Evolutionary conservation across 2,113 vertebrate genomes (phyloP), one percentile per base, ranked within the genome.

Genomic region (Rana temporaria): DNA sequence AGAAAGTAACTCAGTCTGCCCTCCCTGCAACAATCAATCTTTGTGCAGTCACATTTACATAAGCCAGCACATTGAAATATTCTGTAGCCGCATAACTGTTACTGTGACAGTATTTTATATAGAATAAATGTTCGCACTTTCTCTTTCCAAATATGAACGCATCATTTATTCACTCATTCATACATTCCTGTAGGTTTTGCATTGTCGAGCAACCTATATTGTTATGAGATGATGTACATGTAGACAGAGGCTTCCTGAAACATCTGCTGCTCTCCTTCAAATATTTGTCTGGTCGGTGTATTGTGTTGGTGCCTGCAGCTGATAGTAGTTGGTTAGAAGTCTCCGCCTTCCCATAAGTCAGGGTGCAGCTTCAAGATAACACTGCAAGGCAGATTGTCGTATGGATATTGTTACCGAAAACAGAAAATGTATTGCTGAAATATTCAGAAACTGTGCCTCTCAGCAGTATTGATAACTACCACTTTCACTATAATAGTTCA

Each of bases 301-400:
- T 14, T 52, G 70, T 63, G 6, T 74, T 74, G 4, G 53, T 68
- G 52, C 26, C 79, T 81, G 69, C 59, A 74, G 68, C 38, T 73
- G 59, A 72, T 81, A 63, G 38, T 55, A 59, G 55, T 17, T 5
- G 4, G 20, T 30, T 52, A 63, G 56, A 66, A n/a, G 67, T 52
- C 56, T 70, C 34, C 42, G 7, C 63, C 71, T 73, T 55, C 26
- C 48, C 16, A 63, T 53, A 53, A 26, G 34, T 64, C 68, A 65
- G 69, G 48, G 62, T 75, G 71, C 63, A 65, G 80, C 63, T 22
- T 17, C n/a, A 22, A 82, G 81, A 82, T 82, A 82, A 82, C 32
- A 20, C 81, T 59, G 62, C 48, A 66, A 73, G 56, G 48, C 38
- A 81, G 78, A 67, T 57, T 12, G 57, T 26, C 57, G 19, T 69